Percentiles rank a stretch among this genome's conserved stretches.
phyloP scores from a whole-genome alignment of 1,140 invertebrate species.

The Sycobia sp. region DNA sequence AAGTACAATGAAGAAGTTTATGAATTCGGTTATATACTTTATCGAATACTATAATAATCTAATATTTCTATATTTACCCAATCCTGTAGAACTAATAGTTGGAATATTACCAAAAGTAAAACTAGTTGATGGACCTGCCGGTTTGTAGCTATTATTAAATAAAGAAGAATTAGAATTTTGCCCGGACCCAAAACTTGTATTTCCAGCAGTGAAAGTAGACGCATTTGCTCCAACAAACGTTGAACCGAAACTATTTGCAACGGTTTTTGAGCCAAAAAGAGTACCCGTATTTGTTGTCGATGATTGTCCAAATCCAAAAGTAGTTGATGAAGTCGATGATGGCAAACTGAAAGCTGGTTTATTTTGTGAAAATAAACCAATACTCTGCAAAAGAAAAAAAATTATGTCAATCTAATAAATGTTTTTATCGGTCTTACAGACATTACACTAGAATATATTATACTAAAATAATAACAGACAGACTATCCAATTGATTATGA shows the following conservation, averaged over 20 bases:
- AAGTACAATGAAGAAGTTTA: too few species aligned
- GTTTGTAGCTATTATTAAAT: conserved; percentile 62
- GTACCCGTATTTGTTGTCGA: conserved; percentile 51
- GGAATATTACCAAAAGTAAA: conserved; percentile 63
- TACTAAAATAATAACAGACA: too few species aligned
- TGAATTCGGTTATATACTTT: too few species aligned
- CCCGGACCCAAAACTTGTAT: conserved; percentile 59
- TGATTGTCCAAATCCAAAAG: conserved; percentile 62
- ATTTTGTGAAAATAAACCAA: conserved; percentile 60
- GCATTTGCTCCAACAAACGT: conserved; percentile 60
- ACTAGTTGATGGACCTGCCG: conserved; percentile 50
- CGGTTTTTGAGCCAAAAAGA: conserved; percentile 57
- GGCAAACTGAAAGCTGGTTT: conserved; percentile 60
- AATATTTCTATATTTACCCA: conserved; percentile 45
- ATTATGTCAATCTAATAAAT: too few species aligned
- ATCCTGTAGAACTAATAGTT: conserved; percentile 47
- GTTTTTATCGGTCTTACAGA: too few species aligned
- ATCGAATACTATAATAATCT: too few species aligned
- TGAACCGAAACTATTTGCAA: conserved; percentile 64
- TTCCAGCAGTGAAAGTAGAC: conserved; percentile 49
- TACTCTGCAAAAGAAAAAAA: conserved; percentile 48
- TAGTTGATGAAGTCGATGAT: conserved; percentile 52
- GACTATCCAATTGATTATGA: too few species aligned
- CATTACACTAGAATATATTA: too few species aligned
- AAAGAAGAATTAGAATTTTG: conserved; percentile 58